Evolutionary conservation across 2,888 invertebrate genomes (phyloP), one percentile per base, ranked within the genome.

Genomic region (Drosophila birchii): DNA sequence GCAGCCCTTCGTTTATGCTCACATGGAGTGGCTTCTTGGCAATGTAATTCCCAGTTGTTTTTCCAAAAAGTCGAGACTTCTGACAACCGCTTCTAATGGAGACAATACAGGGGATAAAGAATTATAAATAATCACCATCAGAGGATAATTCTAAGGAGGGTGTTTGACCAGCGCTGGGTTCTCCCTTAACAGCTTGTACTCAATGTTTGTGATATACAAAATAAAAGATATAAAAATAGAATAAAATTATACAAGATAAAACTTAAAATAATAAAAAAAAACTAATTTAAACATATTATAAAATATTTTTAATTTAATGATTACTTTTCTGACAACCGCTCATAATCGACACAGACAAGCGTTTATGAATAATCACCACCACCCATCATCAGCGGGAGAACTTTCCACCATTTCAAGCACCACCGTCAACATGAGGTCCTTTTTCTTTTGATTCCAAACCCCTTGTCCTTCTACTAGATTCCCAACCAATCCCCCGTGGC

Each of bases 311-410:
- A 16, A 16, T 8, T 20, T 0, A 0, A 20, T 5, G 18, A 20
- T 34, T 34, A 54, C 61, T 14, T 16, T 36, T 61, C 34, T 63
- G 74, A 78, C 69, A 76, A 38, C 54, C 73, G 38, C 58, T 51
- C 44, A 66, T 69, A 87, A 89, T 84, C 66, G 63, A 69, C 43
- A 76, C 51, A 79, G 69, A 68, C 49, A 68, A 58, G 80, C 83
- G 34, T 77, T 78, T 66, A 70, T 86, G 58, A 81, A 59, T 78
- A 68, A 72, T 85, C 79, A 76, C 76, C 79, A 76, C 76, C 69
- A 36, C 18, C 36, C 45, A 41, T 36, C 18, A 23, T 16, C 53
- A 69, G 64, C 51, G 29, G 20, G 11, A 56, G 38, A 43, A 49
- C 29, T 72, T 29, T 59, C 47, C 39, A 58, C 47, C 59, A 58